These are phyloP conservation scores for Lasioglossum marginatum DNA, from an alignment of 2,888 invertebrate species.

Conservation along the genomic window DNA sequence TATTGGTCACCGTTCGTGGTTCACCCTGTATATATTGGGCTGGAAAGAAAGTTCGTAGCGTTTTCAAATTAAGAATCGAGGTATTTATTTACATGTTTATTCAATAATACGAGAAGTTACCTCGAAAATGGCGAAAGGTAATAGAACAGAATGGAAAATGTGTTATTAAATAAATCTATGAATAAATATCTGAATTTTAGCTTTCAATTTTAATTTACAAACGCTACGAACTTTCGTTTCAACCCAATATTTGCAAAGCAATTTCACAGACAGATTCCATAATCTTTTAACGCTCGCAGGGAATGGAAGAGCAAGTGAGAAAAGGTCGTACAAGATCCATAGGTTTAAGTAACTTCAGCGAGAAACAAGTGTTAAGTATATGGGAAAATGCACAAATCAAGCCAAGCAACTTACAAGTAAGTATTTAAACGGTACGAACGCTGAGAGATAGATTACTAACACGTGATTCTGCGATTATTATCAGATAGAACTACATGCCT, in stretches of 20 bases:
- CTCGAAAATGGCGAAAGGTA: no score
- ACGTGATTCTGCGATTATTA: conserved; percentile 7
- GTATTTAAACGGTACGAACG: neutral
- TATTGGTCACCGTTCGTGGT: no score
- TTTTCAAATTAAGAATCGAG: no score
- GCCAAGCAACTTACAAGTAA: conserved; percentile 89
- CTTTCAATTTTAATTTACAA: no score
- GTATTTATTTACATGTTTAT: no score
- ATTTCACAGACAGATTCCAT: conserved; percentile 4
- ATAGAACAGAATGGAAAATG: no score
- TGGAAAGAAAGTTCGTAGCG: no score
- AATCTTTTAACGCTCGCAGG: conserved; percentile 84
- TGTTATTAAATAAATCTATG: no score
- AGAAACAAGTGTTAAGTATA: conserved; percentile 88
- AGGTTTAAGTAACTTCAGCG: conserved; percentile 93
- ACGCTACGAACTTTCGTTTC: no score
- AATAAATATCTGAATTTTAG: no score
- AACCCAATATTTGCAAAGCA: neutral
- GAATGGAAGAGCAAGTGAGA: conserved; percentile 89
- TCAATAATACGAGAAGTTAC: no score
- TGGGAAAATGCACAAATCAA: conserved; percentile 87
- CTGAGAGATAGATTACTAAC: neutral
- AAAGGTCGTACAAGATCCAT: conserved; percentile 89
- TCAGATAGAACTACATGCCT: conserved; percentile 90
- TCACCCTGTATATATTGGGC: no score